Evolutionary conservation across 2,113 vertebrate genomes (phyloP).

Genomic region (Megalops atlanticus): DNA sequence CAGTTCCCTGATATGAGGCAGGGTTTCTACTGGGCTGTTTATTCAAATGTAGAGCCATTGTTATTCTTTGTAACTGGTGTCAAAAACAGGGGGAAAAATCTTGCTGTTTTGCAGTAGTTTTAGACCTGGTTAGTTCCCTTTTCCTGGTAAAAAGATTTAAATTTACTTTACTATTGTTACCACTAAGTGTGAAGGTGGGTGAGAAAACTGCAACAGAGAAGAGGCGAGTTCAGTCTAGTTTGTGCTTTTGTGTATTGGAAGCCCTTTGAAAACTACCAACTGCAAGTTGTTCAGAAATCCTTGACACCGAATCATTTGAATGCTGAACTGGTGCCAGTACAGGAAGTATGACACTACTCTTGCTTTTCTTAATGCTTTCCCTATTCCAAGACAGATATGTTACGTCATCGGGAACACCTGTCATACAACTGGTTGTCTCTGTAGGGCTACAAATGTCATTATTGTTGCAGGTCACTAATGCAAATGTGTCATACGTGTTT

Average conservation of each 20-base stretch:
- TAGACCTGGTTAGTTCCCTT: conserved; percentile 30
- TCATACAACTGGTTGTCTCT: background rate
- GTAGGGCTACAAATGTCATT: background rate
- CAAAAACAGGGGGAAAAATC: background rate
- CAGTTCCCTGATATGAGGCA: conserved; percentile 29
- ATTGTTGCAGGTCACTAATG: no score
- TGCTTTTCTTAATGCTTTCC: background rate
- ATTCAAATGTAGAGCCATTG: conserved; percentile 8
- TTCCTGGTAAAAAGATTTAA: conserved; percentile 6
- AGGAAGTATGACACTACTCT: background rate
- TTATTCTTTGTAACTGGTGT: background rate
- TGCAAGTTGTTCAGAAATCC: background rate
- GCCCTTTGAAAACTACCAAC: conserved; percentile 16
- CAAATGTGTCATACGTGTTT: no score
- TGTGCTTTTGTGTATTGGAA: conserved; percentile 24
- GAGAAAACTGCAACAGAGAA: background rate
- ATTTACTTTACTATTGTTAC: background rate
- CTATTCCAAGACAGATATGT: background rate
- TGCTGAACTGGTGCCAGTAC: background rate
- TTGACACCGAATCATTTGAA: background rate
- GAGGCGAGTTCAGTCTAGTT: background rate
- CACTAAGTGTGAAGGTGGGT: background rate
- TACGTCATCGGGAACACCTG: background rate
- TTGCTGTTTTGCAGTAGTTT: background rate
- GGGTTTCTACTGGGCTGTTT: conserved; percentile 20